Percentiles rank a stretch among this genome's conserved stretches.
phyloP scores from a whole-genome alignment of 2,888 invertebrate genomes.

The Ectropis crepuscularia region DNA sequence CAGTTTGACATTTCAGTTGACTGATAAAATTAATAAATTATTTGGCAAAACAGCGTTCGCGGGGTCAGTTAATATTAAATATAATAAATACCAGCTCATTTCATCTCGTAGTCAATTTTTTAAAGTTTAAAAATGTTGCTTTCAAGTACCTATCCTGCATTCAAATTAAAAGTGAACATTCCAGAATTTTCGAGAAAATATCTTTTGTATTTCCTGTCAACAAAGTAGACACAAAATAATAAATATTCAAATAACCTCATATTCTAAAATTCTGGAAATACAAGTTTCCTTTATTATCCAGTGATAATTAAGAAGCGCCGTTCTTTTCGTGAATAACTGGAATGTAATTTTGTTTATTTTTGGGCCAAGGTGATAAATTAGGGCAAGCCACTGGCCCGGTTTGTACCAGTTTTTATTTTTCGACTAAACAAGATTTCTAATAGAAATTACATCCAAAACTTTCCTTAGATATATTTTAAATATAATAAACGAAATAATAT shows the following conservation, averaged over 20 bases:
- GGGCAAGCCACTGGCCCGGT: neutral
- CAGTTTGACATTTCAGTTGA: no score
- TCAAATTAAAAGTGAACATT: no score
- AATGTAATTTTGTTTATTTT: constrained; percentile 30
- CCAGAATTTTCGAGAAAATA: no score
- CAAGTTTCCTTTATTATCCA: constrained; percentile 53
- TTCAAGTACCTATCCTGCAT: no score
- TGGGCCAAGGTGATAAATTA: constrained; percentile 20
- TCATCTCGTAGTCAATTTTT: no score
- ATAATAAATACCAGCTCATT: no score
- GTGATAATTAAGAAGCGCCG: constrained; percentile 52
- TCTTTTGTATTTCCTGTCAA: constrained; percentile 40
- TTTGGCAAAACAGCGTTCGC: no score
- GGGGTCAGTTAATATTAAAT: no score
- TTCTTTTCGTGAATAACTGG: constrained; percentile 36
- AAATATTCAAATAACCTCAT: constrained; percentile 57
- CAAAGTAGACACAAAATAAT: constrained; percentile 46
- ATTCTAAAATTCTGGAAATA: constrained; percentile 41
- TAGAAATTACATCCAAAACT: neutral
- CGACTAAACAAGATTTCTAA: neutral
- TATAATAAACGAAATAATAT: neutral
- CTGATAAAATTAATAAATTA: no score
- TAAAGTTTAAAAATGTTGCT: no score
- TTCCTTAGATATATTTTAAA: neutral
- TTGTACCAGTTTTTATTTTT: constrained; percentile 6